Base-by-base conservation (phyloP, 23 tunicate genomes). In the Diplosoma virens region DNA sequence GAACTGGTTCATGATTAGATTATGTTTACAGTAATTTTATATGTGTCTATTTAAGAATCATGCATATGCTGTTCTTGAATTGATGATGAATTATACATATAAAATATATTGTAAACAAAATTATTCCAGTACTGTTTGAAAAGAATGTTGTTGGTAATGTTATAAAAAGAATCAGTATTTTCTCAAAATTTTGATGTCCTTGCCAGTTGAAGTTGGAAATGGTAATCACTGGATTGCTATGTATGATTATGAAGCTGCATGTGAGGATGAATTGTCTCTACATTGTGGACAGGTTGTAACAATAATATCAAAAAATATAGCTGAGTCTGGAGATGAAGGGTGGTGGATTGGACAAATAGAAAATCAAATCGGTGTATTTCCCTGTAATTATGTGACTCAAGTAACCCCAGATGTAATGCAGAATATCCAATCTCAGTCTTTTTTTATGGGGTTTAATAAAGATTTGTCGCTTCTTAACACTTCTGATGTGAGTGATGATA, bases 321-420 rank as follows among this genome's bases (percentile, higher is more conserved):
- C 79, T 16, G 75, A 73, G 16, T 90, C 97, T 37, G 97, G 97
- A 1, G 97, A 90, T 67, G 97, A 90, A 37, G 97, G 97, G 9
- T 90, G 97, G 97, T 90, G 97, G 97, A 74, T 89, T 14, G 97
- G 97, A 32, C 84, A 90, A 54, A 74, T 75, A 23, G 97, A 81
- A 14, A 87, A 90, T 32, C 79, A 79, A 74, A 61, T 84, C 14
- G 97, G 97, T 1, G 80, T 90, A 29, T 90, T 90, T 58, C 97
- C 97, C 4, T 77, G 86, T 18, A 90, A 84, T 75, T 90, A 80
- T 55, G 97, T 90, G 18, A 56, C 84, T 0, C 87, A 67, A 41
- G 69, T 84, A 1, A 86, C 71, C 30, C 30, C 67, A 2, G 77
- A 87, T 16, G 21, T 81, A 17, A 30, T 17, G 35, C 22, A 33